These are phyloP conservation scores for Drosophila tsacasi DNA, from an alignment of 1,140 invertebrate species.

Conservation along the genomic window DNA sequence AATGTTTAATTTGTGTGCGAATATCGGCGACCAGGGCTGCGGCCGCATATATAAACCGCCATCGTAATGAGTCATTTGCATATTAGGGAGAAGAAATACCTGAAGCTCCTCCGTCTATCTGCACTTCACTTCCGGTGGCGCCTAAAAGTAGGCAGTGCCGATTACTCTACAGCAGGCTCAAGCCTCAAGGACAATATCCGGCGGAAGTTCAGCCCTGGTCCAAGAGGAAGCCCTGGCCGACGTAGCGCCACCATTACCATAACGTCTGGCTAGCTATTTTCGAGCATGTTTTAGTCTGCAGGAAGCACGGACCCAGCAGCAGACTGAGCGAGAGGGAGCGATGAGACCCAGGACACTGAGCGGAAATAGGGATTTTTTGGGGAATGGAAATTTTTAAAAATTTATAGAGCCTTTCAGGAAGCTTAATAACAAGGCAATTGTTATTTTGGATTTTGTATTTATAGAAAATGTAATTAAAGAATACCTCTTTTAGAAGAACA, in stretches of 20 bases:
- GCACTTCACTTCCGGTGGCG: constrained; percentile 4
- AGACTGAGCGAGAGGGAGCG: neutral
- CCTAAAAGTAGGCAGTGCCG: constrained; percentile 59
- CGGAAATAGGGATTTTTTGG: neutral
- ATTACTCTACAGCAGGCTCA: too few relatives aligned
- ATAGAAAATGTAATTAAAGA: too few relatives aligned
- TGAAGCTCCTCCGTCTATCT: neutral
- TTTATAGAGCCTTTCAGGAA: neutral
- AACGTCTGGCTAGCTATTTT: constrained; percentile 78
- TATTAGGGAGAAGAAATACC: too few relatives aligned
- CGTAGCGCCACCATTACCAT: constrained; percentile 69
- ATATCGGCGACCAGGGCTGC: constrained; percentile 40
- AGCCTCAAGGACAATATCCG: neutral
- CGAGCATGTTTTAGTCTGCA: constrained; percentile 66
- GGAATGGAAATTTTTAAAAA: neutral
- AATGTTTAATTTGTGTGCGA: constrained; percentile 56
- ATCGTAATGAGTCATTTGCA: constrained; percentile 2
- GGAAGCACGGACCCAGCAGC: constrained; percentile 38
- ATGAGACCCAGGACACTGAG: neutral
- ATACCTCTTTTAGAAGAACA: neutral
- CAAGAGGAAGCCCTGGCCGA: constrained; percentile 33
- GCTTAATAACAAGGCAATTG: neutral
- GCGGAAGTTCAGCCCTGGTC: constrained; percentile 43
- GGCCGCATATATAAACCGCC: neutral
- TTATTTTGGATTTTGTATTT: neutral